Evolutionary conservation across 2,888 invertebrate genomes (phyloP).

Genomic region (Pediacus dermestoides): DNA sequence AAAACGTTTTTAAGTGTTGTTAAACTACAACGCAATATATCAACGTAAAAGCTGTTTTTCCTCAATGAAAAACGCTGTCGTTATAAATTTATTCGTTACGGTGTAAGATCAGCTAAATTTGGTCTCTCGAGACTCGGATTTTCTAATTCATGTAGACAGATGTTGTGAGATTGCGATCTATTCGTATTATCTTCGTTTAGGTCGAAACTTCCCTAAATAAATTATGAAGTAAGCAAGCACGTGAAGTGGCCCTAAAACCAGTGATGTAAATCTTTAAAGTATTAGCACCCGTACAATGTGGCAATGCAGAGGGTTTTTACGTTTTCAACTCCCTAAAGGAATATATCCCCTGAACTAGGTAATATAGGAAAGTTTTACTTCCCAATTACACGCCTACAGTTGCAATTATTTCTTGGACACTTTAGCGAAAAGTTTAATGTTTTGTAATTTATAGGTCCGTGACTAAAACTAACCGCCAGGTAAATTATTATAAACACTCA

Average conservation of each 20-base stretch:
- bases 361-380: slow-evolving; percentile 20
- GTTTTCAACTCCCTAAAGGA: slow-evolving; percentile 9
- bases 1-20: no score
- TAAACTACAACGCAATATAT: no score
- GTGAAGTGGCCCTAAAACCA: slow-evolving; percentile 6
- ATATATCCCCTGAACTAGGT: slow-evolving; percentile 10
- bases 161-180: slow-evolving; percentile 14
- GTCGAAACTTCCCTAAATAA: slow-evolving; percentile 6
- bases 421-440: slow-evolving; percentile 45
- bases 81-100: slow-evolving; percentile 12
- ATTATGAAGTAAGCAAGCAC: slow-evolving; percentile 7
- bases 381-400: slow-evolving; percentile 46
- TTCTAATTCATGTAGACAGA: slow-evolving; percentile 17
- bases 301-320: slow-evolving; percentile 1
- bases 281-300: slow-evolving; percentile 1
- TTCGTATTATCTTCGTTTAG: slow-evolving; percentile 19
- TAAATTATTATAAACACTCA: slow-evolving; percentile 31
- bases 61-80: slow-evolving; percentile 2
- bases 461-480: slow-evolving; percentile 34
- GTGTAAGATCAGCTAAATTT: no score
- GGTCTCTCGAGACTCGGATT: slow-evolving; percentile 8
- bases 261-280: slow-evolving; percentile 5
- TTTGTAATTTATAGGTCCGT: slow-evolving; percentile 44
- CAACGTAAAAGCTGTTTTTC: no score
- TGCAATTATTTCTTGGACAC: slow-evolving; percentile 48